Base-by-base conservation (phyloP, 2,888 invertebrate genomes). In the Drosophila pegasa region DNA sequence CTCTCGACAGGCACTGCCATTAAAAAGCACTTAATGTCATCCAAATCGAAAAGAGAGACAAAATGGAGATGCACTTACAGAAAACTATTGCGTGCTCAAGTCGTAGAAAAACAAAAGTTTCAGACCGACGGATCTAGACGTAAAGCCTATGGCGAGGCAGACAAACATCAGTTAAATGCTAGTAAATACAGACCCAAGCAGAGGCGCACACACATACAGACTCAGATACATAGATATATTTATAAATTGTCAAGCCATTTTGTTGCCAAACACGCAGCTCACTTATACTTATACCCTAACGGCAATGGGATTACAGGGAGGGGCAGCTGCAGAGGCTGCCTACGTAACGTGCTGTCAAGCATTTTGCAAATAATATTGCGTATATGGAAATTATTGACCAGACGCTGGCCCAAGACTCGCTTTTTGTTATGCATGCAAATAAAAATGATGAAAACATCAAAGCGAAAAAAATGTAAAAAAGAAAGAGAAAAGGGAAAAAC, bases 21-120 rank as follows among this genome's bases (percentile, higher is more conserved):
- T 83, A 83, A 85, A 82, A 86, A 55, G 56, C 83, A 83, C 78
- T 83, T 83, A 86, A 64, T 73, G 67, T 72, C 65, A 76, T 60
- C 68, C 48, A 37, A 43, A 52, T 45, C 14, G 57, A 25, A 35
- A 50, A 35, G 10, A 22, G 43, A 8, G 43, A 8, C n/a, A 35
- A 41, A 50, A 43, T 31, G 41, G 29, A 76, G 68, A 67, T 80
- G 86, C 78, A 83, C 57, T 86, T 50, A 56, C 64, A 41, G 3
- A 31, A 50, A 72, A 67, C 63, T 78, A 60, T 78, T 83, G 86
- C 83, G 86, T 83, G 83, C 48, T 73, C 51, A 57, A 52, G 71
- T 71, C 67, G 68, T 74, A 64, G 69, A 81, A 82, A 45, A 59
- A 62, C 29, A 59, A 37, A 56, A 48, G 38, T 50, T 25, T 18